Conservation (phyloP, 23 tunicate species). For the Trididemnum nubilum region DNA sequence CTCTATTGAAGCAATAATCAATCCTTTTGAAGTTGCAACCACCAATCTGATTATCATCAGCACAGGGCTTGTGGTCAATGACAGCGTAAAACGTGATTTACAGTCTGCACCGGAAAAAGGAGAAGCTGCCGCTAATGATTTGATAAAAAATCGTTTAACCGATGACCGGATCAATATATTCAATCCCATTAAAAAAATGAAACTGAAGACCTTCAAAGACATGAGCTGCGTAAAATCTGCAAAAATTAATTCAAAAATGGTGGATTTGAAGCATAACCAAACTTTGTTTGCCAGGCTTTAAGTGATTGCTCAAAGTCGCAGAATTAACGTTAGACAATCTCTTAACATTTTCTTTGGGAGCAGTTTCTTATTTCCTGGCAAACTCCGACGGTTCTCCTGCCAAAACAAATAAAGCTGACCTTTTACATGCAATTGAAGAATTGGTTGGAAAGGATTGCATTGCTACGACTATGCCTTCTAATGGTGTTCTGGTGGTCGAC, state of each 20-base stretch:
- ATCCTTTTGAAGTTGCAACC: not conserved
- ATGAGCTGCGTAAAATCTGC: not conserved
- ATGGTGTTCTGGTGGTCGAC: not conserved
- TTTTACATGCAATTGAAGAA: not conserved
- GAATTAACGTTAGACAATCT: not conserved
- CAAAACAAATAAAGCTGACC: not conserved
- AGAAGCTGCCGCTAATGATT: not conserved
- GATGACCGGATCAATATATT: not conserved
- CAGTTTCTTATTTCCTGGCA: not conserved
- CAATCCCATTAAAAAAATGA: not conserved
- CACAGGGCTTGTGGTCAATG: not conserved
- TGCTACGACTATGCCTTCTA: not conserved
- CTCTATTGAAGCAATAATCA: not conserved
- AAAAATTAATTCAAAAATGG: not conserved
- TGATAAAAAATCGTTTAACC: not conserved
- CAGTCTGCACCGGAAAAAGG: not conserved
- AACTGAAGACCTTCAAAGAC: not conserved
- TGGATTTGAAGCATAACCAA: not conserved
- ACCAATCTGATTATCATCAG: not conserved
- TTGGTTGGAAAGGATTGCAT: not conserved
- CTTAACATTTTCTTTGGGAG: not conserved
- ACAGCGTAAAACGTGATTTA: not conserved
- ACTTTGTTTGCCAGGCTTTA: not conserved
- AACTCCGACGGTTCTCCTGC: not conserved
- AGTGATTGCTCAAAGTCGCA: not conserved